These are phyloP conservation scores for Staurois parvus DNA, from an alignment of 2,797 vertebrate species.

Conservation along the genomic window DNA sequence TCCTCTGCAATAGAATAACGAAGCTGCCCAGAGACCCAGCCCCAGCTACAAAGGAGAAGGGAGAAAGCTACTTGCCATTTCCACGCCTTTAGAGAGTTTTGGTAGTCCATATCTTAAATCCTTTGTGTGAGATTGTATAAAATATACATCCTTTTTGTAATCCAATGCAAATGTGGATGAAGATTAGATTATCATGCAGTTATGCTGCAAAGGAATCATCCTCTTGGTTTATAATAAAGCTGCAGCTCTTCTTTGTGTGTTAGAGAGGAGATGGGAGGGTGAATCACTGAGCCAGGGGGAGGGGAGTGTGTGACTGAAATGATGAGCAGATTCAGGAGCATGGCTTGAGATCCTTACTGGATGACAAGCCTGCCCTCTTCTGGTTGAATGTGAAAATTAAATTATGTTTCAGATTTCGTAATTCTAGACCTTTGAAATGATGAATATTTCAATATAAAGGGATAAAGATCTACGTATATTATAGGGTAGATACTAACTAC, in stretches of 20 bases:
- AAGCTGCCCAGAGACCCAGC: no score
- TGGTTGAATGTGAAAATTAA: not conserved
- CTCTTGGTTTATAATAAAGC: slow-evolving; percentile 62
- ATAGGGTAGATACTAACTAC: no score
- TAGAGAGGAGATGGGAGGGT: slow-evolving; percentile 69
- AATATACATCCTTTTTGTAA: slow-evolving; percentile 48
- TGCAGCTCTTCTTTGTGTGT: slow-evolving; percentile 79
- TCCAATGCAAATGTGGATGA: not conserved
- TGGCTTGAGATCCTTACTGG: slow-evolving; percentile 1
- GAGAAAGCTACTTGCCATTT: slow-evolving; percentile 90
- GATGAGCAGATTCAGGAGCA: not conserved
- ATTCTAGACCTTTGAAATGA: no score
- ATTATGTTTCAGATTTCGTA: no score
- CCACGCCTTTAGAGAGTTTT: slow-evolving; percentile 80
- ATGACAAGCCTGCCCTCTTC: slow-evolving; percentile 23
- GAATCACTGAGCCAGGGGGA: slow-evolving; percentile 72
- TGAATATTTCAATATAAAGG: no score
- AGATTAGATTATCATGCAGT: slow-evolving; percentile 27
- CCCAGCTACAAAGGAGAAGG: slow-evolving; percentile 68
- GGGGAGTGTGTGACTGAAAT: slow-evolving; percentile 25
- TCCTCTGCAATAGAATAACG: slow-evolving; percentile 45
- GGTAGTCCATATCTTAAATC: slow-evolving; percentile 61
- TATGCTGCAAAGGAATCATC: slow-evolving; percentile 61
- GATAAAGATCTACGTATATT: no score
- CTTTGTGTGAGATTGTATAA: slow-evolving; percentile 59